These are phyloP conservation scores for Tyrophagus putrescentiae DNA, from an alignment of 1,140 invertebrate genomes.

Conservation along the genomic window DNA sequence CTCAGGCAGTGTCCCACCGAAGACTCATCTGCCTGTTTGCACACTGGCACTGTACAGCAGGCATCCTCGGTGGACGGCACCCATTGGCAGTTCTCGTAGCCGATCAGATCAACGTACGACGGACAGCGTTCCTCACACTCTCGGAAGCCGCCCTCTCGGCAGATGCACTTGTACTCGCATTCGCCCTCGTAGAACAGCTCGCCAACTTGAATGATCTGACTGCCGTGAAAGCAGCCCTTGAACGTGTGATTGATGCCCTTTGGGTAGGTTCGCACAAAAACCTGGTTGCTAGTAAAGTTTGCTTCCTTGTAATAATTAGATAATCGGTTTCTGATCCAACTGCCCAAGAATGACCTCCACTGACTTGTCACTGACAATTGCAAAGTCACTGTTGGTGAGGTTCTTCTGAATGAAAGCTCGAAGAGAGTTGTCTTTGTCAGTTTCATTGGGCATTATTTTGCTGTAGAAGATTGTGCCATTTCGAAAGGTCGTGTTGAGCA, in stretches of 20 bases:
- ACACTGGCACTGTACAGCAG: constrained; percentile 65
- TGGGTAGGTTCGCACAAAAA: constrained; percentile 26
- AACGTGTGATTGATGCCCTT: constrained; percentile 23
- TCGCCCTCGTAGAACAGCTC: constrained; percentile 53
- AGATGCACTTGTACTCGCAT: constrained; percentile 58
- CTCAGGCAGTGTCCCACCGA: constrained; percentile 27
- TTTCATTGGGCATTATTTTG: constrained; percentile 18
- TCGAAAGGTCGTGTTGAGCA: constrained; percentile 30
- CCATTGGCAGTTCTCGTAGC: constrained; percentile 46
- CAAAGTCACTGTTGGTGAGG: constrained; percentile 44
- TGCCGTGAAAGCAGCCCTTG: constrained; percentile 55
- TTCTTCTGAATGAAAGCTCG: constrained; percentile 63
- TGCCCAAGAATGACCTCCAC: constrained; percentile 43
- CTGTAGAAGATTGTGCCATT: constrained; percentile 17
- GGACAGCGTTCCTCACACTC: constrained; percentile 51
- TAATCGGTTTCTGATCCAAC: constrained; percentile 58
- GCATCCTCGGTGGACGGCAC: constrained; percentile 52
- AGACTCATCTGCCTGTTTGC: constrained; percentile 44
- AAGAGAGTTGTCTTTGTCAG: constrained; percentile 19
- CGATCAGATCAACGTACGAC: constrained; percentile 32
- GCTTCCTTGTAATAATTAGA: constrained; percentile 29
- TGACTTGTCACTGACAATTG: constrained; percentile 16
- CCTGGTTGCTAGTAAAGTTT: constrained; percentile 24
- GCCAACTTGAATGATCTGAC: constrained; percentile 52
- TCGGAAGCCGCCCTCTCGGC: constrained; percentile 51